Base-by-base conservation (phyloP, 2,888 invertebrate species). In the Chymomyza procnemis region DNA sequence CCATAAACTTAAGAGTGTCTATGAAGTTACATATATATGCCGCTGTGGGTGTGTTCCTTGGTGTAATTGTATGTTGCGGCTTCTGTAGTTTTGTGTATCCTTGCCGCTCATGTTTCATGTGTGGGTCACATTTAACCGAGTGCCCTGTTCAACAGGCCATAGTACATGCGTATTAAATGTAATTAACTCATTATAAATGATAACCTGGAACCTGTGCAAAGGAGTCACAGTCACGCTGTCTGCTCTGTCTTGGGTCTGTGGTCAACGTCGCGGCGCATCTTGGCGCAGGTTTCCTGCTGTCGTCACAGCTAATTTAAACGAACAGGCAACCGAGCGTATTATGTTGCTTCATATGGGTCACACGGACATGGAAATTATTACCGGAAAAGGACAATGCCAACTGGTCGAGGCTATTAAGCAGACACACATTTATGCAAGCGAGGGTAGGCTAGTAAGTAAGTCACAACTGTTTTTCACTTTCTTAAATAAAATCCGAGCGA, bases 131-230 rank as follows among this genome's bases (percentile, higher is more conserved):
- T 85, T 85, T 83, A 83, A 83, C 85, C 85, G 87, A 71, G 83
- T 71, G 66, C 75, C 74, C 72, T 83, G 83, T 82, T 87, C 83
- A 83, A 87, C 83, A 87, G 87, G 83, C 85, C 81, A 81, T 86
- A 80, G 75, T 75, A 87, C 83, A 82, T 78, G 83, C 80, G 85
- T 85, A 87, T 84, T 84, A 86, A 86, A 88, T 79, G 84, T 84
- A 84, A 84, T 84, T 84, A 84, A 88, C 84, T 84, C 88, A 84
- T 84, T 84, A 84, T 88, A 88, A 84, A 88, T 84, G 88, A 84
- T 87, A 84, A 84, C 87, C 80, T 75, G 74, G 76, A 57, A 18
- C 68, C 75, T 22, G 54, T 21, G n/a, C n/a, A 81, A 70, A 69
- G 75, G 80, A 83, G 71, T 71, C 69, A 67, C 76, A 50, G 48